phyloP scores from a whole-genome alignment of 2,797 vertebrate species.

The Danio albolineatus region DNA sequence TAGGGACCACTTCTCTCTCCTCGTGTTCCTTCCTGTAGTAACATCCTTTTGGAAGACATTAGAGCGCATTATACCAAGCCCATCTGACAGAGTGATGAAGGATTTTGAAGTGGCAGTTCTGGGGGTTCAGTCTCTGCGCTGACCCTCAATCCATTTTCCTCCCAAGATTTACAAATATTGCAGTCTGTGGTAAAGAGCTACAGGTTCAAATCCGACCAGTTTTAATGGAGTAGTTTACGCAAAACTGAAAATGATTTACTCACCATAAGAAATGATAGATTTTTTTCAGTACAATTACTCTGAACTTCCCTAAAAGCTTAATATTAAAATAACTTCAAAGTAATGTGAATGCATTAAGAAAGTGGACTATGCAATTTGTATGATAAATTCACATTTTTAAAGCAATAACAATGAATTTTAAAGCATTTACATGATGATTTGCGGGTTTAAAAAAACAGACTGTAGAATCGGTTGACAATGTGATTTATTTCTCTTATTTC shows the following conservation, averaged over 20 bases:
- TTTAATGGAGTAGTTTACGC: background rate
- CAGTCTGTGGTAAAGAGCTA: background rate
- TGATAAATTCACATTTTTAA: background rate
- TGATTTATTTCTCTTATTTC: too few relatives aligned
- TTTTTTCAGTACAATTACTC: too few relatives aligned
- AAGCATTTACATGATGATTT: too few relatives aligned
- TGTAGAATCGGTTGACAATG: background rate
- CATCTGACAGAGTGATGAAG: conserved; percentile 42
- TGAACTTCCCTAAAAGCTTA: too few relatives aligned
- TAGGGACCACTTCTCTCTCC: conserved; percentile 49
- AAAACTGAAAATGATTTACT: background rate
- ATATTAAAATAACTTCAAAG: background rate
- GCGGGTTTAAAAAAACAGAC: background rate
- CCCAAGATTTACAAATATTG: conserved; percentile 21
- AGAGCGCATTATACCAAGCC: conserved; percentile 36
- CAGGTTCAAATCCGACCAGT: background rate
- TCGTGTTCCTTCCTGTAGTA: conserved; percentile 60
- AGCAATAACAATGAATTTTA: too few relatives aligned
- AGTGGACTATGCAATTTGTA: background rate
- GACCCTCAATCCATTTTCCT: conserved; percentile 13
- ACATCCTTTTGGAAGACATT: conserved; percentile 49
- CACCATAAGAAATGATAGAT: background rate
- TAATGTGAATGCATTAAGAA: background rate
- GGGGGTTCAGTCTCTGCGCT: conserved; percentile 22
- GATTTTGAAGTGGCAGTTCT: conserved; percentile 44